A percentile compares a stretch with the other conserved stretches of the same genome.
Conservation (phyloP, 2,797 vertebrate species). For the Lacerta agilis region DNA sequence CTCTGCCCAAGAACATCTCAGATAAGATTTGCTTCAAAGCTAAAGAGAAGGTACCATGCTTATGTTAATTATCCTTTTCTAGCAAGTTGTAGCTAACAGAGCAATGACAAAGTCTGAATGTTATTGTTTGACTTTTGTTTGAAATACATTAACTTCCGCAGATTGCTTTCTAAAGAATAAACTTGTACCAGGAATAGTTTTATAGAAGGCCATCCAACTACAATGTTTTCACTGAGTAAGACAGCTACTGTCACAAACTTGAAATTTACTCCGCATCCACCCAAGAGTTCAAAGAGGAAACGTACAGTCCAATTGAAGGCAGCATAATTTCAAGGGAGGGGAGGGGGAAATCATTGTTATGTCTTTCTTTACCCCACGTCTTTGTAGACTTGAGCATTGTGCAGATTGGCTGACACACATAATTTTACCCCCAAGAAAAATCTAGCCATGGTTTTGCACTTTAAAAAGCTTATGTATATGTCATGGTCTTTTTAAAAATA, state of each 20-base stretch:
- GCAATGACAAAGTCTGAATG: neutral
- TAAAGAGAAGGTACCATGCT: neutral
- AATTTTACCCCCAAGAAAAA: neutral
- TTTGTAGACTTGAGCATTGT: too few relatives aligned
- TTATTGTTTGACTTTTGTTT: neutral
- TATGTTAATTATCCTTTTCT: neutral
- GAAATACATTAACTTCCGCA: neutral
- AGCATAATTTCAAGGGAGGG: too few relatives aligned
- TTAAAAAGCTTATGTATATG: neutral
- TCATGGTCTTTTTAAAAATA: neutral
- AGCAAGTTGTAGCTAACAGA: neutral
- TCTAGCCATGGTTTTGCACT: too few relatives aligned
- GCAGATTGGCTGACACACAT: neutral
- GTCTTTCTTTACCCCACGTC: too few relatives aligned
- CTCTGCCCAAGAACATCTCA: neutral
- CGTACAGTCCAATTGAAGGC: too few relatives aligned
- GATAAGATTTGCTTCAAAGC: neutral
- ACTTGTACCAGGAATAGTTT: too few relatives aligned
- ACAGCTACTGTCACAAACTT: too few relatives aligned
- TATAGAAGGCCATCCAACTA: neutral
- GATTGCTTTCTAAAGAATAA: neutral
- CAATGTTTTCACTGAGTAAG: neutral
- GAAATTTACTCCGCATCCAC: too few relatives aligned
- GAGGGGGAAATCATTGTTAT: too few relatives aligned
- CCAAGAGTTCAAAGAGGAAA: too few relatives aligned